Evolutionary conservation across 2,113 vertebrate species (phyloP), one percentile per base, ranked within the genome.

Genomic region (Mystacornis crossleyi): DNA sequence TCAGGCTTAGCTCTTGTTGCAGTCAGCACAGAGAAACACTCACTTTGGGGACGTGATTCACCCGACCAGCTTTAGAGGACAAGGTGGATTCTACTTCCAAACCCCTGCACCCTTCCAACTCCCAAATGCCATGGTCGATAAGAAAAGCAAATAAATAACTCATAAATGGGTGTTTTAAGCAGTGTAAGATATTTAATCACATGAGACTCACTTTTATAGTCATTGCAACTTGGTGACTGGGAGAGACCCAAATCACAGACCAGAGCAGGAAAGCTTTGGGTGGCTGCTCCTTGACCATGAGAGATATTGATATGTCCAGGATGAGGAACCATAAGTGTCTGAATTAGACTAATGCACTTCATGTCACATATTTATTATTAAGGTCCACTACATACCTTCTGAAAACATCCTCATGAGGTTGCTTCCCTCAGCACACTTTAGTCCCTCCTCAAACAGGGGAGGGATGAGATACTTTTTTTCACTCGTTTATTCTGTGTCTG

Each of bases 91-190:
- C 14, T 47, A 18, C 50, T 50, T 57, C 18, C 16, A 14, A 77
- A 31, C 5, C 4, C 50, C 19, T 1, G 1, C 36, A 14, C 28
- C 21, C 31, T 61, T 86, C 20, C 11, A 66, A 18, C 17, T 70
- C n/a, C 34, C 16, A 20, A 3, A 58, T 29, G 29, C 51, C 24
- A 14, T 0, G 4, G 5, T 29, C 29, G 58, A 9, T 18, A 45
- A 33, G 14, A 80, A 69, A 86, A 40, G 18, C 10, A 70, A 8
- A 16, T 33, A 34, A 62, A 65, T 28, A 61, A 18, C 34, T 78
- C 38, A 81, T 26, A 62, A 69, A 70, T 18, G 1, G 6, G 19
- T 61, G 36, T n/a, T 78, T 78, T 81, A 36, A 42, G 50, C 29
- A 9, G 31, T 23, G 9, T n/a, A 40, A 67, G 33, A 3, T 45